These are phyloP conservation scores for Coranthus polyacanthus DNA, from an alignment of 2,797 vertebrate genomes.

Conservation along the genomic window DNA sequence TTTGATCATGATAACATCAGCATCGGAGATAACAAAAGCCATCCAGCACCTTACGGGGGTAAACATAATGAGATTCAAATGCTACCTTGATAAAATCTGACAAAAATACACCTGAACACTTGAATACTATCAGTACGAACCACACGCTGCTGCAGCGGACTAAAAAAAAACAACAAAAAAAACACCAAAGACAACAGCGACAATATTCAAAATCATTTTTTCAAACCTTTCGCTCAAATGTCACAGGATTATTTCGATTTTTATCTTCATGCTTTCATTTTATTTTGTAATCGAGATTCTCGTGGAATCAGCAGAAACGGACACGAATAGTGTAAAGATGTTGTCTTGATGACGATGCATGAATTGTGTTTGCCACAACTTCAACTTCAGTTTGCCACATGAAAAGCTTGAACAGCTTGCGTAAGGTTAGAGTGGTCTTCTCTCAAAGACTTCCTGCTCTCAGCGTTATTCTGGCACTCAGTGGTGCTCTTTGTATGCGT, in stretches of 20 bases:
- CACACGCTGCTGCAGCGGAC: not conserved
- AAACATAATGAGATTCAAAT: conserved; percentile 34
- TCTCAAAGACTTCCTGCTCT: not conserved
- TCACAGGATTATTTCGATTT: not conserved
- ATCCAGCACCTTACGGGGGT: conserved; percentile 27
- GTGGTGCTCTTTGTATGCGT: not conserved
- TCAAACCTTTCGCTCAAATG: not conserved
- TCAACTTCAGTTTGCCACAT: not conserved
- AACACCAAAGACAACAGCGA: no score
- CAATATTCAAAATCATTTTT: no score
- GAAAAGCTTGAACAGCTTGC: not conserved
- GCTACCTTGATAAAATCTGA: conserved; percentile 19
- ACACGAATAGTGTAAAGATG: not conserved
- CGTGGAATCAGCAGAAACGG: not conserved
- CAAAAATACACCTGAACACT: conserved; percentile 24
- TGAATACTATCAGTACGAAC: conserved; percentile 12
- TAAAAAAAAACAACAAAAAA: conserved; percentile 1
- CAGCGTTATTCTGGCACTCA: no score
- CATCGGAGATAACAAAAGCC: conserved; percentile 41
- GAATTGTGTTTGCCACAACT: not conserved
- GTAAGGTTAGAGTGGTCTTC: not conserved
- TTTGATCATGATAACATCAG: conserved; percentile 44
- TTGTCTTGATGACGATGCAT: not conserved
- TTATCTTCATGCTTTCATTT: not conserved
- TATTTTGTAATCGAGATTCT: not conserved